These are phyloP conservation scores for Hirtodrosophila trivittata DNA, from an alignment of 2,888 invertebrate species.

Conservation along the genomic window DNA sequence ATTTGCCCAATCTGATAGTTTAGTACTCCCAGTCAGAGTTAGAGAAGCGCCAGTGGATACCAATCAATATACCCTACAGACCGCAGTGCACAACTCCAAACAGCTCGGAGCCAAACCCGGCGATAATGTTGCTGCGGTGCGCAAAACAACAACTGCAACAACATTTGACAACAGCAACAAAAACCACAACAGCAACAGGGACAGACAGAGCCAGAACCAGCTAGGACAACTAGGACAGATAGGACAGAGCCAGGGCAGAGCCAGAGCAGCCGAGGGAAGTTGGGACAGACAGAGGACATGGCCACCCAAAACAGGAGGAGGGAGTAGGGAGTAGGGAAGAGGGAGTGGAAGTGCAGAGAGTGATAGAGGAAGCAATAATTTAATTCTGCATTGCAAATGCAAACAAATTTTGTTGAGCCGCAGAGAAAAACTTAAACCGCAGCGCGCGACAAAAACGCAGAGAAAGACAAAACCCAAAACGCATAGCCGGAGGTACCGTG, in stretches of 20 bases:
- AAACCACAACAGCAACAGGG: slow-evolving; percentile 38
- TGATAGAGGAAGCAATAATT: slow-evolving; percentile 76
- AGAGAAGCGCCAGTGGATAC: slow-evolving; percentile 38
- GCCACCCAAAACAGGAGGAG: slow-evolving; percentile 25
- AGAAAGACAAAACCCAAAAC: slow-evolving; percentile 49
- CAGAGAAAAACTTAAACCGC: slow-evolving; percentile 73
- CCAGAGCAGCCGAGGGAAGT: slow-evolving; percentile 17
- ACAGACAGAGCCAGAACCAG: too few species aligned
- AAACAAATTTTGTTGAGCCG: slow-evolving; percentile 75
- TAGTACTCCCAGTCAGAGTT: slow-evolving; percentile 18
- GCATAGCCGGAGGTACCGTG: slow-evolving; percentile 32
- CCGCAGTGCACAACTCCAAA: slow-evolving; percentile 55
- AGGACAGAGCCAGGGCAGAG: slow-evolving; percentile 20
- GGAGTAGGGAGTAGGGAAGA: background rate
- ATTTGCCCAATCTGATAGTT: slow-evolving; percentile 24
- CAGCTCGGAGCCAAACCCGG: slow-evolving; percentile 60
- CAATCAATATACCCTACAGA: slow-evolving; percentile 66
- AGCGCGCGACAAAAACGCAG: slow-evolving; percentile 55
- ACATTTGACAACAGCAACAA: slow-evolving; percentile 31
- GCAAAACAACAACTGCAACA: slow-evolving; percentile 56
- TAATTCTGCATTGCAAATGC: slow-evolving; percentile 75
- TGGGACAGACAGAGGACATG: slow-evolving; percentile 19
- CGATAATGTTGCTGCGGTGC: slow-evolving; percentile 73
- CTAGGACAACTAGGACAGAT: slow-evolving; percentile 17
- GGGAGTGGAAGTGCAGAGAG: slow-evolving; percentile 18